Base-by-base conservation (phyloP, 2,888 invertebrate genomes). In the Trichogramma evanescens region DNA sequence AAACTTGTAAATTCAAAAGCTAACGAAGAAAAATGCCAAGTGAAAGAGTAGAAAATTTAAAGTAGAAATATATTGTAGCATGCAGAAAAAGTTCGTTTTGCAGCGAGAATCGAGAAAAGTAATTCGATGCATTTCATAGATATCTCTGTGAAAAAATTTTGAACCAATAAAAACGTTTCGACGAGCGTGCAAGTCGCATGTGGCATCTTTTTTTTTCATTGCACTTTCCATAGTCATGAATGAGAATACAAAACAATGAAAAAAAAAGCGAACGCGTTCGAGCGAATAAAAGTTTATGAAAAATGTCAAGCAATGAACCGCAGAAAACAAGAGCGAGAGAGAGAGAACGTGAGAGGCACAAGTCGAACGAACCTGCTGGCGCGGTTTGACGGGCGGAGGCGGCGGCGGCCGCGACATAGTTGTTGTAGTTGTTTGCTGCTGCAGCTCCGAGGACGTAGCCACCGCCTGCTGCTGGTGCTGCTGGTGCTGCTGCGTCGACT, bases 371-470 rank as follows among this genome's bases (percentile, higher is more conserved):
- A 69, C 58, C 67, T 77, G 77, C 76, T 78, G 78, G 64, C 77
- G 76, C 59, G 77, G 77, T 61, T 77, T 77, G 75, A 77, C 73
- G 69, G 77, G 78, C 4, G 76, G 77, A 50, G 75, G 75, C 59
- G 75, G 77, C 68, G 75, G 73, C 7, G 74, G 73, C 55, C 75
- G 75, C 62, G 74, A 74, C 66, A 75, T 73, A 70, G 68, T 71
- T 73, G 75, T 74, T 66, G 71, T 62, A 48, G 56, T 59, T 50
- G 54, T n/a, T 40, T 46, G 54, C 44, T 49, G 59, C 42, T 52
- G 62, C n/a, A n/a, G 7, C 8, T 9, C 45, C n/a, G 45, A 7
- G 45, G 45, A 7, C 8, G 45, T 1, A 9, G 45, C 45, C n/a
- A n/a, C 45, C n/a, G 45, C 45, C 8, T 45, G 7, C 8, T 45